phyloP scores from a whole-genome alignment of 2,888 invertebrate species.

The Lithophane semibrunnea region DNA sequence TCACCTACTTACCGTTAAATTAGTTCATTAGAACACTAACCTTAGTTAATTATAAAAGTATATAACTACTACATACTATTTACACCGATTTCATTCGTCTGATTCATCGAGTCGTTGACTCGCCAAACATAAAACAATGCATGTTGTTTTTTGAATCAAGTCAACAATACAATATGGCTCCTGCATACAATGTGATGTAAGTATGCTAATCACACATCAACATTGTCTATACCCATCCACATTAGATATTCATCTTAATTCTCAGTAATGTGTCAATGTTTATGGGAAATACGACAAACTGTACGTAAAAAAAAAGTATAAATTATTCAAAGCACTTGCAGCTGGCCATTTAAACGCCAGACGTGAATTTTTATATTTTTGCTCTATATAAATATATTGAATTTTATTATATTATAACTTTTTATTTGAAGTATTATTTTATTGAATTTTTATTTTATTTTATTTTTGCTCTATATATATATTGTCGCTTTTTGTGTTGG shows the following conservation, averaged over 20 bases:
- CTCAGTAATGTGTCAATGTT: background rate
- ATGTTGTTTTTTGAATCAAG: slow-evolving; percentile 18
- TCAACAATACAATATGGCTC: slow-evolving; percentile 3
- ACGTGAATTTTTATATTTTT: too few species aligned
- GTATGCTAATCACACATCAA: slow-evolving; percentile 3
- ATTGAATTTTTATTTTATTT: too few species aligned
- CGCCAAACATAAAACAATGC: slow-evolving; percentile 45
- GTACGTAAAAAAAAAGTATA: background rate
- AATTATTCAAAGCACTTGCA: background rate
- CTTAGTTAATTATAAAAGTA: slow-evolving; percentile 15
- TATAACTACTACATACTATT: slow-evolving; percentile 24
- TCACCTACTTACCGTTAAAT: background rate
- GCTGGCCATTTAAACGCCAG: background rate
- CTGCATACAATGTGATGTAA: slow-evolving; percentile 12
- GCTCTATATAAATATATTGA: too few species aligned
- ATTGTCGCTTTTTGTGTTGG: too few species aligned
- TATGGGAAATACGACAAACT: background rate
- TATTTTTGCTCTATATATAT: too few species aligned
- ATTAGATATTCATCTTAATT: background rate
- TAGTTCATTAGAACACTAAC: slow-evolving; percentile 10
- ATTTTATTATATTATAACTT: too few species aligned
- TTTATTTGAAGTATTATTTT: too few species aligned
- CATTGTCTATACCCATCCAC: background rate
- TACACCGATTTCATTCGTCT: slow-evolving; percentile 19
- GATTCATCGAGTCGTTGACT: slow-evolving; percentile 44